phyloP scores from a whole-genome alignment of 2,113 vertebrate species.

The Campylorhamphus procurvoides region DNA sequence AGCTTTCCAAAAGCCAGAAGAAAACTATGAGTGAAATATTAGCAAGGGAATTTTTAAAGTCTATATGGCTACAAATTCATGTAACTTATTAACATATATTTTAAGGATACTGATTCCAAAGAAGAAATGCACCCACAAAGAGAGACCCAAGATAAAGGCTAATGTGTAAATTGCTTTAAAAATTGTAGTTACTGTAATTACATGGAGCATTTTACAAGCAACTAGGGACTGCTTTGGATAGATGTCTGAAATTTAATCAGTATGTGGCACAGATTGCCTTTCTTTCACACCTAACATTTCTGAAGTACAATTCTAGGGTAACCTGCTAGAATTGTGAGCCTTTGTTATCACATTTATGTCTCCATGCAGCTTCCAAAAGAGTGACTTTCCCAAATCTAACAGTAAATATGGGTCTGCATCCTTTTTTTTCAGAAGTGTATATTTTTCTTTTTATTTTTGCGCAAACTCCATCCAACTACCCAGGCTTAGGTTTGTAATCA shows the following conservation, averaged over 20 bases:
- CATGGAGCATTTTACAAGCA: slow-evolving; percentile 81
- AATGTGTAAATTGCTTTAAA: slow-evolving; percentile 81
- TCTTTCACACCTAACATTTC: slow-evolving; percentile 71
- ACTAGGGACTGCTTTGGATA: slow-evolving; percentile 76
- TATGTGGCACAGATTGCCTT: slow-evolving; percentile 73
- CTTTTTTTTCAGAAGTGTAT: background rate
- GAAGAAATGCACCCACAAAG: slow-evolving; percentile 72
- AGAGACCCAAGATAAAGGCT: slow-evolving; percentile 72
- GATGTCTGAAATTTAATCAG: slow-evolving; percentile 82
- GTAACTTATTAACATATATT: slow-evolving; percentile 72
- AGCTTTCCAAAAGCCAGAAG: slow-evolving; percentile 72
- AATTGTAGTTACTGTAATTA: slow-evolving; percentile 81
- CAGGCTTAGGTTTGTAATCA: slow-evolving; percentile 35
- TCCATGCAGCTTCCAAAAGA: slow-evolving; percentile 36
- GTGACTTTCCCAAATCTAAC: slow-evolving; percentile 29
- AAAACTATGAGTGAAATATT: slow-evolving; percentile 62
- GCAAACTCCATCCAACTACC: slow-evolving; percentile 13
- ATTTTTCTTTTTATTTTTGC: slow-evolving; percentile 12
- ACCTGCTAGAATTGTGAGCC: slow-evolving; percentile 54
- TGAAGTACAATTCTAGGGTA: slow-evolving; percentile 65
- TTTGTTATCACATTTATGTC: slow-evolving; percentile 72
- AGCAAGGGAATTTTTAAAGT: slow-evolving; percentile 70
- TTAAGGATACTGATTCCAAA: slow-evolving; percentile 78
- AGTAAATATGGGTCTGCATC: background rate
- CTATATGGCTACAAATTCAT: slow-evolving; percentile 69